Percentiles rank a stretch among this genome's conserved stretches.
Evolutionary conservation across 2,113 vertebrate species (phyloP).

Genomic region (Seriola rivoliana): DNA sequence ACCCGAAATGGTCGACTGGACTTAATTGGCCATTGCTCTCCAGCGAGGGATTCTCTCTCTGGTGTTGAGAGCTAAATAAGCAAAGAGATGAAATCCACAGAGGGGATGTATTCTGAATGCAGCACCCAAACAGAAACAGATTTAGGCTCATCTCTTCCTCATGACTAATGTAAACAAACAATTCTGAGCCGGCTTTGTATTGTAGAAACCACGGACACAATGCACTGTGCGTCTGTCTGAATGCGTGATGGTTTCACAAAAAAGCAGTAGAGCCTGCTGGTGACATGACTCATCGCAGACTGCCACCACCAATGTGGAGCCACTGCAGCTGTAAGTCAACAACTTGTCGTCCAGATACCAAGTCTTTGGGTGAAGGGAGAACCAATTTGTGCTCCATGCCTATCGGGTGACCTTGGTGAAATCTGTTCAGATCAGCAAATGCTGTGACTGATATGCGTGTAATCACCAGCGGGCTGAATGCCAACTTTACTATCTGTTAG

Average conservation of each 20-base stretch:
- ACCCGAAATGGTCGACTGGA: constrained; percentile 60
- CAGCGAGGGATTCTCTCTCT: constrained; percentile 54
- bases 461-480: constrained; percentile 59
- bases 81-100: constrained; percentile 64
- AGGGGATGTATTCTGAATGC: constrained; percentile 50
- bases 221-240: constrained; percentile 19
- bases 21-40: constrained; percentile 74
- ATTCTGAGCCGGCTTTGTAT: constrained; percentile 27
- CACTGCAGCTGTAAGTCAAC: constrained; percentile 54
- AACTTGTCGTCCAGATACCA: constrained; percentile 62
- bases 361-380: constrained; percentile 50
- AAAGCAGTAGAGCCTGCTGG: constrained; percentile 39
- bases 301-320: constrained; percentile 37
- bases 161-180: constrained; percentile 66
- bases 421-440: constrained; percentile 73
- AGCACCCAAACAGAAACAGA: constrained; percentile 49
- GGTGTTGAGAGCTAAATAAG: constrained; percentile 51
- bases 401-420: constrained; percentile 72
- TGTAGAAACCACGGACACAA: constrained; percentile 32
- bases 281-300: constrained; percentile 63
- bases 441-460: constrained; percentile 64
- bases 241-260: constrained; percentile 47
- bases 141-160: constrained; percentile 53
- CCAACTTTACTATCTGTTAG: constrained; percentile 55
- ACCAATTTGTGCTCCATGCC: constrained; percentile 39